Evolutionary conservation across 2,888 invertebrate genomes (phyloP).

Genomic region (Agrotis clavis): DNA sequence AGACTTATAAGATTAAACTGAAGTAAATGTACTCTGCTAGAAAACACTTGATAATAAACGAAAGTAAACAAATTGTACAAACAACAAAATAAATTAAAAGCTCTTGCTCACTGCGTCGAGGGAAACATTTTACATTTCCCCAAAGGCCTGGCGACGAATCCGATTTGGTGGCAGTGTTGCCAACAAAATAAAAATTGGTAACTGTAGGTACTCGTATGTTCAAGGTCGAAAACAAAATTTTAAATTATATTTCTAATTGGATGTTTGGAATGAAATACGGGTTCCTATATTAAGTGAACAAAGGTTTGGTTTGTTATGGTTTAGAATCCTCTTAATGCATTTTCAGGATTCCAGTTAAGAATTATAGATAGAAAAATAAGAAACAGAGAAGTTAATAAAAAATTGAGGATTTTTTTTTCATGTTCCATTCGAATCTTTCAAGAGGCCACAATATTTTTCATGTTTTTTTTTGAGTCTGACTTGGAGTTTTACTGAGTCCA

Average conservation of each 20-base stretch:
- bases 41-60: conserved; percentile 8
- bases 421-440: too few species aligned
- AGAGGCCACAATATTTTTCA: too few species aligned
- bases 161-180: conserved; percentile 32
- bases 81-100: conserved; percentile 59
- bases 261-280: not conserved
- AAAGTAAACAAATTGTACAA: conserved; percentile 25
- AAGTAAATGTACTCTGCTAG: not conserved
- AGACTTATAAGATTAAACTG: not conserved
- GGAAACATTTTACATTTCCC: conserved; percentile 54
- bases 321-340: not conserved
- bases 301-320: not conserved
- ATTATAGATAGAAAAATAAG: not conserved
- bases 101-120: conserved; percentile 23
- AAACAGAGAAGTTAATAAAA: not conserved
- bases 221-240: conserved; percentile 21
- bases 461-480: too few species aligned
- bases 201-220: conserved; percentile 4
- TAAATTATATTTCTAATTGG: conserved; percentile 36
- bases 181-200: conserved; percentile 49
- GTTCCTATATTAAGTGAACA: not conserved
- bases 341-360: not conserved
- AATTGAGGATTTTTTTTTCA: too few species aligned
- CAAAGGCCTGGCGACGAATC: conserved; percentile 23
- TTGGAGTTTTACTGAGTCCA: too few species aligned